These are phyloP conservation scores for Neotoxoptera formosana DNA, from an alignment of 1,140 invertebrate genomes.

Conservation along the genomic window DNA sequence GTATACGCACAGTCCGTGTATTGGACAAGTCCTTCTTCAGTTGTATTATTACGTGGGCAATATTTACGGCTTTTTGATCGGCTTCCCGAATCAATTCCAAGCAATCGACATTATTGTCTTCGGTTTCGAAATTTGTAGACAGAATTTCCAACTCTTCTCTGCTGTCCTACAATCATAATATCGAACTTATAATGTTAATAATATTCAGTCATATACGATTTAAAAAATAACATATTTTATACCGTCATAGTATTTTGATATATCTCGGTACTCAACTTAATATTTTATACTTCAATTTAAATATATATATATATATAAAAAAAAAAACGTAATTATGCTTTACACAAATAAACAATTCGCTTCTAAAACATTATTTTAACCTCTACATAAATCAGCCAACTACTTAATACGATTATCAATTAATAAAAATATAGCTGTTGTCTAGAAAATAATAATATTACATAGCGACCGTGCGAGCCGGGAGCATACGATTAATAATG, in stretches of 20 bases:
- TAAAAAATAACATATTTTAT: background rate
- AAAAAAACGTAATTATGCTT: background rate
- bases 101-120: background rate
- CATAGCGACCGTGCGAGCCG: background rate
- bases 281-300: background rate
- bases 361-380: background rate
- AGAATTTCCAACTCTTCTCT: slow-evolving; percentile 7
- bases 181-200: background rate
- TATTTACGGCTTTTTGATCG: background rate
- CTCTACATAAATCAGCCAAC: background rate
- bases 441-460: background rate
- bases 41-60: background rate
- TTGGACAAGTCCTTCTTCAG: background rate
- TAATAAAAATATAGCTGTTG: background rate
- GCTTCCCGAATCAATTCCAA: background rate
- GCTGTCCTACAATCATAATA: background rate
- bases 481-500: background rate
- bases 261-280: background rate
- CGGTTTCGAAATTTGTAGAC: background rate
- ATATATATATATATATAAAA: too few species aligned
- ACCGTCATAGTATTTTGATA: background rate
- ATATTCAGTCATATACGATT: background rate
- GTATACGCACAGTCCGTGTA: background rate
- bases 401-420: background rate
- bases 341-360: background rate